phyloP scores from a whole-genome alignment of 2,797 vertebrate species.

The Fistularia commersonii region DNA sequence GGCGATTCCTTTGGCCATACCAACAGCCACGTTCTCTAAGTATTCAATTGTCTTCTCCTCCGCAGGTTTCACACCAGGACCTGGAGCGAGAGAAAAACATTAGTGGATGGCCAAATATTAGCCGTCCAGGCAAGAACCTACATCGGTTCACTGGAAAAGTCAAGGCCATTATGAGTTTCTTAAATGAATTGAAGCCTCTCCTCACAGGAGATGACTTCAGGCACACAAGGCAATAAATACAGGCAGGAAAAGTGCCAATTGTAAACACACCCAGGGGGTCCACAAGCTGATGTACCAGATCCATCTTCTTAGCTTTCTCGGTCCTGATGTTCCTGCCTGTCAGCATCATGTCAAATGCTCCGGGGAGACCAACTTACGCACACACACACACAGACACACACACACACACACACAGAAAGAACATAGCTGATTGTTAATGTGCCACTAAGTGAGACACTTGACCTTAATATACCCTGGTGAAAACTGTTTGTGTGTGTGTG shows the following conservation, averaged over 20 bases:
- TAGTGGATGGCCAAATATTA: no score
- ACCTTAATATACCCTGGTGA: constrained; percentile 41
- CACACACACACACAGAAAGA: constrained; percentile 15
- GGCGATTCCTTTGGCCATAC: constrained; percentile 75
- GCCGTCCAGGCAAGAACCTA: no score
- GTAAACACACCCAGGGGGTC: constrained; percentile 79
- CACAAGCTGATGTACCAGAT: constrained; percentile 81
- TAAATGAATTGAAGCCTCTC: no score
- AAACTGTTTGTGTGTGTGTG: constrained; percentile 4
- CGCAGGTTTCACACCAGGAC: constrained; percentile 77
- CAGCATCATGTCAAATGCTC: constrained; percentile 86
- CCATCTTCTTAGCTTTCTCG: constrained; percentile 83
- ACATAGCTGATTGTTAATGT: constrained; percentile 9
- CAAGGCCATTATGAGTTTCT: neutral
- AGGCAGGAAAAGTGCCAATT: constrained; percentile 12
- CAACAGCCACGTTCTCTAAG: constrained; percentile 82
- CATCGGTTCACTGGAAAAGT: no score
- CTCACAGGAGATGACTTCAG: no score
- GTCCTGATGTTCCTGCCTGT: constrained; percentile 84
- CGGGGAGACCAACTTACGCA: constrained; percentile 77
- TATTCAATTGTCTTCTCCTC: constrained; percentile 81
- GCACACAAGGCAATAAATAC: no score
- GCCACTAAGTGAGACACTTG: constrained; percentile 30
- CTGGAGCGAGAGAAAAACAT: constrained; percentile 38
- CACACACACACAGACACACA: constrained; percentile 21